These are phyloP conservation scores for Siniperca undulata DNA, from an alignment of 2,797 vertebrate species.

Conservation along the genomic window DNA sequence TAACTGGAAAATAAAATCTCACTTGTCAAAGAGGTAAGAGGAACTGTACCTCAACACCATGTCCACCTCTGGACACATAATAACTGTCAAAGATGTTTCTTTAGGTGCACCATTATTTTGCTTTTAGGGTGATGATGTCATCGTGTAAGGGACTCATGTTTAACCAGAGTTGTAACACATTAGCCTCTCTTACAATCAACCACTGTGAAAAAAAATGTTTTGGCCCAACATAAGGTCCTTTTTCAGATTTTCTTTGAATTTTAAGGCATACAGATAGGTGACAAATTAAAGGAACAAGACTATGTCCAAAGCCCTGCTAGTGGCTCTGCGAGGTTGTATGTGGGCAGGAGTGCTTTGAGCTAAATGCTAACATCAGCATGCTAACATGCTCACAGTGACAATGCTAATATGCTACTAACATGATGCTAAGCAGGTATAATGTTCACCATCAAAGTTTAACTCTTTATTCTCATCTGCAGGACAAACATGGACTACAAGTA, in stretches of 20 bases:
- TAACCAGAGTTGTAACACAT: neutral
- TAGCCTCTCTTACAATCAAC: neutral
- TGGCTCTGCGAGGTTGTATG: neutral
- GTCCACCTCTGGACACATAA: constrained; percentile 24
- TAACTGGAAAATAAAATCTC: neutral
- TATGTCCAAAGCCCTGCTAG: neutral
- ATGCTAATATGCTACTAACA: neutral
- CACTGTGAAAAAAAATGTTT: neutral
- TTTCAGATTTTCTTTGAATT: neutral
- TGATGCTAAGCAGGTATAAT: neutral
- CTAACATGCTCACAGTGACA: neutral
- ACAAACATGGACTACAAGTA: too few relatives aligned
- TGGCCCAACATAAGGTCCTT: neutral
- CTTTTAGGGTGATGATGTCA: constrained; percentile 16
- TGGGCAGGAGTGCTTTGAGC: neutral
- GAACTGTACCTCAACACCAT: constrained; percentile 21
- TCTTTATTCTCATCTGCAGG: too few relatives aligned
- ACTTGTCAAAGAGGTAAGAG: neutral
- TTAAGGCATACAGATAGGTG: neutral
- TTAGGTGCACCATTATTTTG: constrained; percentile 39
- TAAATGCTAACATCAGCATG: neutral
- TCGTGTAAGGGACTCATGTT: neutral
- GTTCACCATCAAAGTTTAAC: neutral
- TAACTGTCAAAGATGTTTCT: constrained; percentile 46
- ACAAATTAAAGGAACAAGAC: neutral